Evolutionary conservation across 2,888 invertebrate genomes (phyloP), one percentile per base, ranked within the genome.

Genomic region (Nemotelus pantherinus): DNA sequence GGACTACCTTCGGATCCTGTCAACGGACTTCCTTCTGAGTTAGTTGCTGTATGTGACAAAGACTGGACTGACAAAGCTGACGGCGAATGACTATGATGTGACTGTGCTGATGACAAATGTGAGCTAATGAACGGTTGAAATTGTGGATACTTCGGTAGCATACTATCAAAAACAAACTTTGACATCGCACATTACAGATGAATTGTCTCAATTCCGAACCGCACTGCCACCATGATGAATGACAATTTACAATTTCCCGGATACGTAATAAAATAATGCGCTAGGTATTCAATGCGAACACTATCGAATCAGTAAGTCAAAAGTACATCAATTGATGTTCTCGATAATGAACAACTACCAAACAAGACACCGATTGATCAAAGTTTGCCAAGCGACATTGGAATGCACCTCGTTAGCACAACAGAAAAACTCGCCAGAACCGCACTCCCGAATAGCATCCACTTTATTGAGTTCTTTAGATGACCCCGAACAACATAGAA

Each of bases 141-240:
- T 88, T 92, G 87, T 87, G 90, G 95, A 90, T 96, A 96, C 92
- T 96, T 96, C 86, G 96, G 96, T 90, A 96, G 94, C 95, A 96
- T 96, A 91, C 95, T 95, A 94, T 96, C 96, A 91, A 96, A 94
- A 92, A 95, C 95, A 92, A 96, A 96, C 93, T 96, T 96, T 92
- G 95, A 95, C 96, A 96, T 96, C 92, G 93, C 93, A 90, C 90
- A 87, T 82, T 83, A 77, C 70, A 70, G 58, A 47, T 7, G 9
- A 10, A 76, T 43, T 3, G 53, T 64, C 10, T 65, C 63, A 10
- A 44, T 47, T 53, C 43, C 55, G 63, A 53, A 57, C 55, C n/a
- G 10, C 57, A 48, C n/a, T 48, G 67, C 5, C 9, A 39, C n/a
- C 67, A 39, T 67, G 25, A 25, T 25, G 25, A 25, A 25, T 25